Percentiles rank a stretch among this genome's conserved stretches.
Conservation (phyloP, 1,140 invertebrate genomes). For the Pseudomyrmex gracilis region DNA sequence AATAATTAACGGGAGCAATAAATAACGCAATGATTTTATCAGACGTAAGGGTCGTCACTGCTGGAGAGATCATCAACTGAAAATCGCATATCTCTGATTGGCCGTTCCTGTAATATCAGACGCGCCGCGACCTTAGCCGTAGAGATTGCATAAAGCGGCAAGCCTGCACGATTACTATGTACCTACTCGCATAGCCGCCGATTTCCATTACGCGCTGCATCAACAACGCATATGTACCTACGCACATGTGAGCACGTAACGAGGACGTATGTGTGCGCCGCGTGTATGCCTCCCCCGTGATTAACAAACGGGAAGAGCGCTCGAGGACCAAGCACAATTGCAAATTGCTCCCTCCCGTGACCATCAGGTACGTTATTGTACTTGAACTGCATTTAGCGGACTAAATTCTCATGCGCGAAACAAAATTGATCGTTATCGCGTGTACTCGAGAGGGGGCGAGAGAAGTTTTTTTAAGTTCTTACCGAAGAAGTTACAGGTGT, state of each 20-base stretch:
- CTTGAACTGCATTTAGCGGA: slow-evolving; percentile 39
- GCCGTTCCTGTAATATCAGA: slow-evolving; percentile 23
- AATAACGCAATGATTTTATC: slow-evolving; percentile 9
- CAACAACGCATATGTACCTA: slow-evolving; percentile 12
- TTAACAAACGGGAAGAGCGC: slow-evolving; percentile 43
- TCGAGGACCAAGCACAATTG: slow-evolving; percentile 70
- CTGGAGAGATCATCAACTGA: neutral
- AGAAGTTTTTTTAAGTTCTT: neutral
- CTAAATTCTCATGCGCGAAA: slow-evolving; percentile 34
- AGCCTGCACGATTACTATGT: slow-evolving; percentile 34
- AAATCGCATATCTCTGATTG: neutral
- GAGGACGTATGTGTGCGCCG: slow-evolving; percentile 22
- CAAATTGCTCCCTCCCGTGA: slow-evolving; percentile 44
- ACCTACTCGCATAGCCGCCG: slow-evolving; percentile 1
- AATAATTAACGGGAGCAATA: neutral
- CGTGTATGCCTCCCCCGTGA: slow-evolving; percentile 50
- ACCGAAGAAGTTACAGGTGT: neutral
- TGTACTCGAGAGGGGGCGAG: neutral
- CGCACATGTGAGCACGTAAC: slow-evolving; percentile 1
- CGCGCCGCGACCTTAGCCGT: slow-evolving; percentile 28
- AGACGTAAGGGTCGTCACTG: neutral
- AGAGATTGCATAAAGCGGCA: slow-evolving; percentile 23
- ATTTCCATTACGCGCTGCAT: slow-evolving; percentile 40
- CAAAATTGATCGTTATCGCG: slow-evolving; percentile 19
- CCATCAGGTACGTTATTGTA: slow-evolving; percentile 49